Conservation (phyloP, 2,113 vertebrate genomes). For the Poecilia latipinna region DNA sequence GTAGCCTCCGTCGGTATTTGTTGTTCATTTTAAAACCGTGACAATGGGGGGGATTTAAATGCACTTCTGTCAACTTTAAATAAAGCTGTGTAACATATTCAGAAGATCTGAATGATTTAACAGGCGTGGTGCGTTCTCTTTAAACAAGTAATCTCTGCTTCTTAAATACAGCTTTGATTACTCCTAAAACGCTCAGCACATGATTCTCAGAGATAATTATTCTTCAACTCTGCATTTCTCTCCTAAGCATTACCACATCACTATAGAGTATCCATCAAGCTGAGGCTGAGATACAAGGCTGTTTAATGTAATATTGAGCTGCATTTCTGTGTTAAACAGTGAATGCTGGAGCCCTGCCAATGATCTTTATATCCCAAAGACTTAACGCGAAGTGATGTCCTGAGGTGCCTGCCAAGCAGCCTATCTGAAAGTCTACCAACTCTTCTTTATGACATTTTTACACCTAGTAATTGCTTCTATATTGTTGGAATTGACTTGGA, state of each 20-base stretch:
- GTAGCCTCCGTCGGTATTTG: neutral
- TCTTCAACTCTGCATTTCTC: neutral
- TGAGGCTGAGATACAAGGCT: constrained; percentile 27
- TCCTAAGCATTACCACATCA: constrained; percentile 16
- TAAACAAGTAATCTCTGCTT: neutral
- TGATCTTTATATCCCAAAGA: constrained; percentile 50
- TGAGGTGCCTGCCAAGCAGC: constrained; percentile 50
- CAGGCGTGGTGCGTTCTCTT: neutral
- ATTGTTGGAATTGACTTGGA: constrained; percentile 32
- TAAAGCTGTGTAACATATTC: constrained; percentile 1
- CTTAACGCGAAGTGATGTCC: constrained; percentile 39
- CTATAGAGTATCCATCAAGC: constrained; percentile 30
- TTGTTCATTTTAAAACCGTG: neutral
- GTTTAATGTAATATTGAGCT: constrained; percentile 53
- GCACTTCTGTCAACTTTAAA: neutral
- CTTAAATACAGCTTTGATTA: constrained; percentile 1
- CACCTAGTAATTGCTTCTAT: constrained; percentile 41
- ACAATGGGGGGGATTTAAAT: neutral
- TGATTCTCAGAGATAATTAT: constrained; percentile 9
- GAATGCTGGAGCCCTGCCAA: constrained; percentile 58
- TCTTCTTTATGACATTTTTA: constrained; percentile 41
- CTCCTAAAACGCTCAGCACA: neutral
- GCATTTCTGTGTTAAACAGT: constrained; percentile 54
- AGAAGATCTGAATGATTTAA: neutral
- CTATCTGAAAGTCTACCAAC: constrained; percentile 19